phyloP scores from a whole-genome alignment of 2,888 invertebrate species.

The Macrosiphum euphorbiae region DNA sequence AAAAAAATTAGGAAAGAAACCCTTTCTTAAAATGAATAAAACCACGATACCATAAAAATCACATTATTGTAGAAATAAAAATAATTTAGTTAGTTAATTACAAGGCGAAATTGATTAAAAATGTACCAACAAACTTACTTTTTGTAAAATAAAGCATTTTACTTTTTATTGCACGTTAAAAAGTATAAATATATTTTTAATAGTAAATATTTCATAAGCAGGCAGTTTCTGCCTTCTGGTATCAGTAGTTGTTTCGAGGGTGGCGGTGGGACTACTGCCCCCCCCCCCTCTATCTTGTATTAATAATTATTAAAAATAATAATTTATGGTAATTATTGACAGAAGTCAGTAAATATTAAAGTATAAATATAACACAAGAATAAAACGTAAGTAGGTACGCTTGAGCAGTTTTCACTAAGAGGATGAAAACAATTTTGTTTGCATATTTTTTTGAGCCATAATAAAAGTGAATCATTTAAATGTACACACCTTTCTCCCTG shows the following conservation, averaged over 20 bases:
- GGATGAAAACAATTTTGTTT: not conserved
- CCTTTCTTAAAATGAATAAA: slow-evolving; percentile 39
- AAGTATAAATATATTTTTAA: not conserved
- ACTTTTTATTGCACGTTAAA: not conserved
- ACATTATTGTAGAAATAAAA: slow-evolving; percentile 20
- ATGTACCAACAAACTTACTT: not conserved
- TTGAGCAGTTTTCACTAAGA: not conserved
- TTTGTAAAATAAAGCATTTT: not conserved
- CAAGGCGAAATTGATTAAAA: not conserved
- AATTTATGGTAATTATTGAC: not conserved
- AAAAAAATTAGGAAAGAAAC: slow-evolving; percentile 5
- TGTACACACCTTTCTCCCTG: not conserved
- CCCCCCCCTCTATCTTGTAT: not conserved
- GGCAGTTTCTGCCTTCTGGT: not conserved
- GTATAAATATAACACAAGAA: not conserved
- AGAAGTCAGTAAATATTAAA: not conserved
- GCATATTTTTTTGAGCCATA: not conserved
- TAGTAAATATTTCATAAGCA: not conserved
- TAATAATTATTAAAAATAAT: not conserved
- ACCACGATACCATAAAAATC: slow-evolving; percentile 41
- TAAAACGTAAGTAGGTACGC: not conserved
- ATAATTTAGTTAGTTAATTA: slow-evolving; percentile 29
- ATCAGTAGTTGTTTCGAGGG: not conserved
- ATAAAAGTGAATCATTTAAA: not conserved
- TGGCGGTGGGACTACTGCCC: not conserved